Evolutionary conservation across 2,888 invertebrate species (phyloP), one percentile per base, ranked within the genome.

Genomic region (Andrena hattorfiana): DNA sequence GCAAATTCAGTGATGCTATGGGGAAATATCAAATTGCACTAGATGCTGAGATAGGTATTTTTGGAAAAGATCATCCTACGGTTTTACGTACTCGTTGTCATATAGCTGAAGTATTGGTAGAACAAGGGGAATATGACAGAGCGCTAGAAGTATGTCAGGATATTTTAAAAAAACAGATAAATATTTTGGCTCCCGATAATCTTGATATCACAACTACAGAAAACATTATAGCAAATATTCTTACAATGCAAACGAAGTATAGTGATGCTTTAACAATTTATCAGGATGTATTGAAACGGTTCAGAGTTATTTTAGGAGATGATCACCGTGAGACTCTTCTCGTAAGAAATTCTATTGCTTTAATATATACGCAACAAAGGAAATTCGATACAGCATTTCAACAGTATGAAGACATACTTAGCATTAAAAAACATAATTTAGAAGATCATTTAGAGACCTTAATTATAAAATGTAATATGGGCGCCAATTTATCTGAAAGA

Each of bases 401-500:
- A 42, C 13, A 42, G 13, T 42, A 42, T 3, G 42, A 42, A 42
- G 42, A 42, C 1, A 42, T 42, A 42, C 42, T 42, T 42, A 13
- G 13, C 42, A 42, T 42, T 42, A 2, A 42, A 42, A 42, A 13
- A 13, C 42, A 3, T 42, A 13, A 0, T 0, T 42, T 42, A 13
- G 42, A 42, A 42, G 3, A 10, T 42, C 2, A 13, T 13, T 13
- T 42, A 13, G 3, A 42, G 2, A 42, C 42, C 3, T 3, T 42
- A 42, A 1, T 0, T 13, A 3, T 2, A 3, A 42, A 42, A 42
- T 2, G 0, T 42, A 3, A 42, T 13, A 42, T 42, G 42, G 42
- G 13, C 13, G 0, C 0, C 42, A 10, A 0, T 42, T 42, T 42
- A 0, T 3, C 0, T 1, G 1, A 3, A 3, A 42, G 13, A 42